Evolutionary conservation across 2,888 invertebrate genomes (phyloP), one percentile per base, ranked within the genome.

Genomic region (Cosmopolites sordidus): DNA sequence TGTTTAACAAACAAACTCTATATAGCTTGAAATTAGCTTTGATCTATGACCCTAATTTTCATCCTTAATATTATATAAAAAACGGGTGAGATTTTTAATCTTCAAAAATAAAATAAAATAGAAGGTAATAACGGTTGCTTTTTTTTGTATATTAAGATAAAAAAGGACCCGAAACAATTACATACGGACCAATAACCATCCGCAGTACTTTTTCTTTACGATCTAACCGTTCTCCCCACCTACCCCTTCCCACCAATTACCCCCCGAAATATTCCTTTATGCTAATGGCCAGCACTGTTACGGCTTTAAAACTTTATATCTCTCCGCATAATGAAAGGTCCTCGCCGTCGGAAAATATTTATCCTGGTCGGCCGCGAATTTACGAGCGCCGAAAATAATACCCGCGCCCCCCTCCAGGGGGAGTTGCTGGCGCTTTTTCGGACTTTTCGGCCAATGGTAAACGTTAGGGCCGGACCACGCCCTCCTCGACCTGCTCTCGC

Each of bases 321-420:
- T 71, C 64, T 65, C 69, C 64, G 70, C 67, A 73, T 73, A 73
- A 73, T 74, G 72, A 70, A 73, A 74, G 73, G 73, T 74, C 73
- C 33, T 12, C 11, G n/a, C n/a, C 72, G 73, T 73, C 71, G 71
- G 70, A 74, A 74, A 74, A 74, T 74, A 73, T 74, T 74, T 74
- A 73, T 74, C 73, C 72, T 73, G 66, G 70, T 67, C 33, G 33
- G 33, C 72, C 71, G 71, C 70, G 72, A 74, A 74, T 74, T 74
- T 74, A 73, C 72, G 73, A 72, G 73, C 71, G 70, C 71, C 73
- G 68, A 73, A 74, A 74, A 73, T 73, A 73, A 73, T 73, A 12
- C 33, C 12, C 33, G 11, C 5, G 2, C 12, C 33, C 33, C 33
- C 33, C 33, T 33, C 33, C 12, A 3, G 8, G n/a, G 66, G 69